Conservation (phyloP, 2,797 vertebrate species). For the Masticophis lateralis region DNA sequence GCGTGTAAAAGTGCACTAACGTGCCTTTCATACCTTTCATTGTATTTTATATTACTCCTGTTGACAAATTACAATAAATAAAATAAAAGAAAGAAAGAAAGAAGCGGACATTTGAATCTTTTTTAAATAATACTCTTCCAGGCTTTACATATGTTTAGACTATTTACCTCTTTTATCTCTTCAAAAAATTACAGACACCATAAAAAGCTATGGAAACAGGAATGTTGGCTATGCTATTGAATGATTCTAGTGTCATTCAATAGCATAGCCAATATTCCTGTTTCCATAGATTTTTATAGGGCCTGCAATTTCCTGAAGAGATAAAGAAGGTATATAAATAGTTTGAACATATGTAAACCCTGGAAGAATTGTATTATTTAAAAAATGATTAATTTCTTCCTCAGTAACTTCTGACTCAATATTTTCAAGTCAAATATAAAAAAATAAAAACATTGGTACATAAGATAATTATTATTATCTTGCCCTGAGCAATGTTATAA, state of each 20-base stretch:
- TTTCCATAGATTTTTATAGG: neutral
- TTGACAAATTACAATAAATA: too few relatives aligned
- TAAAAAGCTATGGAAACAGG: neutral
- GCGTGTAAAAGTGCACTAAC: too few relatives aligned
- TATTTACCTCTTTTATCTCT: neutral
- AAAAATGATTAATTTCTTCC: neutral
- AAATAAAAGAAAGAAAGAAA: neutral
- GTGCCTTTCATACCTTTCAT: too few relatives aligned
- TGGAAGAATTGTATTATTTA: neutral
- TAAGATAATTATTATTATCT: neutral
- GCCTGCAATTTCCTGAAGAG: neutral
- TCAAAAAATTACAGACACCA: neutral
- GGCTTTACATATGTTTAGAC: neutral
- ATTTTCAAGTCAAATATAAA: neutral
- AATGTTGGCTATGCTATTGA: neutral
- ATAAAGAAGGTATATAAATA: neutral
- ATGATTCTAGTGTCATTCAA: neutral
- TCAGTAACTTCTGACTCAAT: neutral
- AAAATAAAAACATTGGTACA: neutral
- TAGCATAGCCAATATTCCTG: neutral
- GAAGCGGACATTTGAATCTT: neutral
- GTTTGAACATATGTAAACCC: neutral
- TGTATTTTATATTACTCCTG: too few relatives aligned
- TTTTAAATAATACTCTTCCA: neutral
- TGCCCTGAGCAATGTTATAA: neutral